Evolutionary conservation across 2,888 invertebrate species (phyloP).

Genomic region (Tillus elongatus): DNA sequence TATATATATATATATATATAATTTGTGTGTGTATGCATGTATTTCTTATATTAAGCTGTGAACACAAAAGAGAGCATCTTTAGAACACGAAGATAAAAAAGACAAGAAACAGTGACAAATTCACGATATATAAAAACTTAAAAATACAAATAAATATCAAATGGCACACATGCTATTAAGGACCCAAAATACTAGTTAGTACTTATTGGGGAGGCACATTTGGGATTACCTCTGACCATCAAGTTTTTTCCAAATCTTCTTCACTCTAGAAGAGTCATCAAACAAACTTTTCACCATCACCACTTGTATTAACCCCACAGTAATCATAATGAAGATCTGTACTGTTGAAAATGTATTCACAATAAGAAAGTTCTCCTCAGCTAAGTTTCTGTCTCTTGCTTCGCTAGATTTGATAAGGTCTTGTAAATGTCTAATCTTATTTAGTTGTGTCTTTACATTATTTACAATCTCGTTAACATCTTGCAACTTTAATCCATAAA

Average conservation of each 20-base stretch:
- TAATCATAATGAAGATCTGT: conserved; percentile 63
- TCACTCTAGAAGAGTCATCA: conserved; percentile 44
- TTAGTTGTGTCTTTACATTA: conserved; percentile 52
- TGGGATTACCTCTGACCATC: too few species aligned
- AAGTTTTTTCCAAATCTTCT: conserved; percentile 35
- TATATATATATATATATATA: too few species aligned
- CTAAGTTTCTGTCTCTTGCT: conserved; percentile 71
- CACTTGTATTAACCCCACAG: conserved; percentile 67
- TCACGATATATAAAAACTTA: too few species aligned
- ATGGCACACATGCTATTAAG: too few species aligned
- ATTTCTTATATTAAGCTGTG: too few species aligned
- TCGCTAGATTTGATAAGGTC: conserved; percentile 65
- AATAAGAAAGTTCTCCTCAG: conserved; percentile 70
- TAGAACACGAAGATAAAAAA: too few species aligned
- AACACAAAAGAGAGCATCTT: too few species aligned
- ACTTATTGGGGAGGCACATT: too few species aligned
- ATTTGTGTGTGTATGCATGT: too few species aligned
- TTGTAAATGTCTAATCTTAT: conserved; percentile 55
- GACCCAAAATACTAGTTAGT: too few species aligned
- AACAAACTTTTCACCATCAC: conserved; percentile 72
- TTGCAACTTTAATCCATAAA: conserved; percentile 51
- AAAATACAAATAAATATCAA: too few species aligned
- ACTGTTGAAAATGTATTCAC: conserved; percentile 73
- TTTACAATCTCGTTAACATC: conserved; percentile 58
- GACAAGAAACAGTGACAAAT: too few species aligned